These are phyloP conservation scores for Adineta ricciae DNA, from an alignment of 2,888 invertebrate genomes.

Conservation along the genomic window DNA sequence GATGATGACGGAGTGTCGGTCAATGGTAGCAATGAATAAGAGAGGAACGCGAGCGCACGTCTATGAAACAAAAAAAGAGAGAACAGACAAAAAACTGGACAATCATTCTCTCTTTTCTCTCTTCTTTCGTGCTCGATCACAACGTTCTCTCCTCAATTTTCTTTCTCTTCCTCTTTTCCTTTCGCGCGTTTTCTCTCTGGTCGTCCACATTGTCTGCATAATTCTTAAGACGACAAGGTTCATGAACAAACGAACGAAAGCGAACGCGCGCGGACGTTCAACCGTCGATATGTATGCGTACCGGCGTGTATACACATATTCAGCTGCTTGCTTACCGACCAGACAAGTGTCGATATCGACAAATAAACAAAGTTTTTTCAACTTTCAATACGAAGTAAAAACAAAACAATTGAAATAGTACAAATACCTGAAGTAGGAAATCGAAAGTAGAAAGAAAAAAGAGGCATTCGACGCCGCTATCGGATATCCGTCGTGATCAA, in stretches of 20 bases:
- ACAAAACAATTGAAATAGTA: not conserved
- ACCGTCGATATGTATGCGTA: not conserved
- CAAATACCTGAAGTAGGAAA: not conserved
- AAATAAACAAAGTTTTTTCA: not conserved
- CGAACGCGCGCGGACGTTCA: not conserved
- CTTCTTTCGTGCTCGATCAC: not conserved
- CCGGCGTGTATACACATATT: too few species aligned
- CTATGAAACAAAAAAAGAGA: conserved; percentile 15
- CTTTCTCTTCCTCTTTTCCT: not conserved
- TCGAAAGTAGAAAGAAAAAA: not conserved
- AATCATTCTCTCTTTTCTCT: not conserved
- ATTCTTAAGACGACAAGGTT: conserved; percentile 8
- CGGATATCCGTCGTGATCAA: not conserved
- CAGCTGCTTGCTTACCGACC: not conserved
- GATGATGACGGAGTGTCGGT: not conserved
- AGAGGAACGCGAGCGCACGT: not conserved
- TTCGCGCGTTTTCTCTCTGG: not conserved
- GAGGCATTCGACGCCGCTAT: not conserved
- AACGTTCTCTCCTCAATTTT: not conserved
- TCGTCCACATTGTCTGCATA: not conserved
- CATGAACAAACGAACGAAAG: not conserved
- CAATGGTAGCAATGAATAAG: conserved; percentile 9
- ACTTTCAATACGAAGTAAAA: too few species aligned
- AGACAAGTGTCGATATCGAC: not conserved
- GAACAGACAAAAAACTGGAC: conserved; percentile 13